Conservation (phyloP, 23 tunicate species). For the Phallusia fumigata region DNA sequence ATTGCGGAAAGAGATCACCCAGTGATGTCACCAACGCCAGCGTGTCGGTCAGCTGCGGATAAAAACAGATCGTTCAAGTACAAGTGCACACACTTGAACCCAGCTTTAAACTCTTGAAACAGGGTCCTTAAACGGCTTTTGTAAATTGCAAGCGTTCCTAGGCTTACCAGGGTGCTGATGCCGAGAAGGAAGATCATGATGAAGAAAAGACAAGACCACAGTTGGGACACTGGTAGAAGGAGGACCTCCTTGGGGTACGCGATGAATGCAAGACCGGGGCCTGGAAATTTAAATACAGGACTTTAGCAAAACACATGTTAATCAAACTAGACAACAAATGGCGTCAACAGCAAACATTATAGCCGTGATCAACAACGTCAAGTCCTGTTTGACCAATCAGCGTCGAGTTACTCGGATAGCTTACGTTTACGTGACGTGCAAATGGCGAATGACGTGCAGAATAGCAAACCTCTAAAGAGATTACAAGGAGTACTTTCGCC, state of each 20-base stretch:
- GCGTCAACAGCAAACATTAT: too few species aligned
- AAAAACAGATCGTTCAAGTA: not conserved
- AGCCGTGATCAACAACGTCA: too few species aligned
- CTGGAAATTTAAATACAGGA: conserved; percentile 18
- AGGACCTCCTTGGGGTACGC: conserved; percentile 96
- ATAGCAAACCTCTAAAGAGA: not conserved
- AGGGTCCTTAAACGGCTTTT: not conserved
- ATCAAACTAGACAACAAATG: too few species aligned
- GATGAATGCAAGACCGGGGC: conserved; percentile 94
- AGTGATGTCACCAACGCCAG: conserved; percentile 86
- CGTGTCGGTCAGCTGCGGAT: conserved; percentile 79
- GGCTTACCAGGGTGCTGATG: conserved; percentile 91
- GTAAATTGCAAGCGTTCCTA: not conserved
- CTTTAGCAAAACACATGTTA: too few species aligned
- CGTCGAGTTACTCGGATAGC: too few species aligned
- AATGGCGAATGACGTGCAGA: too few species aligned
- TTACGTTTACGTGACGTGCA: too few species aligned
- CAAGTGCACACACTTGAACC: not conserved
- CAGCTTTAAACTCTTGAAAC: not conserved
- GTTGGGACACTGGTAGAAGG: conserved; percentile 76
- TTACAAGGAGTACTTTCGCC: not conserved
- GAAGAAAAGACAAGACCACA: conserved; percentile 90
- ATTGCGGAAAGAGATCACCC: conserved; percentile 78
- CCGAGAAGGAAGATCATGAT: conserved; percentile 93
- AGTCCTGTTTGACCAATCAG: too few species aligned